phyloP scores from a whole-genome alignment of 2,888 invertebrate genomes.

The Taenaris catops region DNA sequence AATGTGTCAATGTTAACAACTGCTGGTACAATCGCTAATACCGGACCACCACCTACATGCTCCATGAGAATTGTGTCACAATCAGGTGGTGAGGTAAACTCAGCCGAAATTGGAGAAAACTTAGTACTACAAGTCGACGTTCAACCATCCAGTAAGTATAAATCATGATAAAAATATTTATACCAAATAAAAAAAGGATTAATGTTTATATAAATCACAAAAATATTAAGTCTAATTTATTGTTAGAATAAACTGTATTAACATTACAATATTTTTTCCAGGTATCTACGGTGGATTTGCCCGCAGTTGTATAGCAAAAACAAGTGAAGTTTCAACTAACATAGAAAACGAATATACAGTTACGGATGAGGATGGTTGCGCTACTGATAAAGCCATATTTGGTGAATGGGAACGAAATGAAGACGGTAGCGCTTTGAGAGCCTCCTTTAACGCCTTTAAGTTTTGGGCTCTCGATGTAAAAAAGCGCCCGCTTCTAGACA shows the following conservation, averaged over 20 bases:
- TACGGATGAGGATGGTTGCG: constrained; percentile 96
- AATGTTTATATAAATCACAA: not conserved
- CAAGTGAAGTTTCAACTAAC: constrained; percentile 87
- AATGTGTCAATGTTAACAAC: constrained; percentile 98
- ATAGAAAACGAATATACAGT: constrained; percentile 95
- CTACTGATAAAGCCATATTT: constrained; percentile 94
- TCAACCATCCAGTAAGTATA: constrained; percentile 83
- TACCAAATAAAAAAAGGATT: no score
- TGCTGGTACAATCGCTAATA: constrained; percentile 96
- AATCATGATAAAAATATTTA: no score
- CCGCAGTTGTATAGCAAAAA: constrained; percentile 95
- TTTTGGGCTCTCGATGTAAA: constrained; percentile 82
- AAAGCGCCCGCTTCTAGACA: constrained; percentile 79
- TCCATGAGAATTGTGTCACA: constrained; percentile 94
- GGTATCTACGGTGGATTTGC: constrained; percentile 97
- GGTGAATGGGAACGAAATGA: constrained; percentile 96
- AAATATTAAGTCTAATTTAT: not conserved
- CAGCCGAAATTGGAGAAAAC: constrained; percentile 95
- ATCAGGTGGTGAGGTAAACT: constrained; percentile 92
- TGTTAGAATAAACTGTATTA: not conserved
- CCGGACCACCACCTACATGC: constrained; percentile 95
- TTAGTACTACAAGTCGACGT: constrained; percentile 92
- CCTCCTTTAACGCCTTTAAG: constrained; percentile 96
- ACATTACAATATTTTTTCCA: constrained; percentile 32
- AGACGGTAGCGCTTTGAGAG: constrained; percentile 90